Conservation (phyloP, 2,113 vertebrate species). For the Elephantulus edwardii region DNA sequence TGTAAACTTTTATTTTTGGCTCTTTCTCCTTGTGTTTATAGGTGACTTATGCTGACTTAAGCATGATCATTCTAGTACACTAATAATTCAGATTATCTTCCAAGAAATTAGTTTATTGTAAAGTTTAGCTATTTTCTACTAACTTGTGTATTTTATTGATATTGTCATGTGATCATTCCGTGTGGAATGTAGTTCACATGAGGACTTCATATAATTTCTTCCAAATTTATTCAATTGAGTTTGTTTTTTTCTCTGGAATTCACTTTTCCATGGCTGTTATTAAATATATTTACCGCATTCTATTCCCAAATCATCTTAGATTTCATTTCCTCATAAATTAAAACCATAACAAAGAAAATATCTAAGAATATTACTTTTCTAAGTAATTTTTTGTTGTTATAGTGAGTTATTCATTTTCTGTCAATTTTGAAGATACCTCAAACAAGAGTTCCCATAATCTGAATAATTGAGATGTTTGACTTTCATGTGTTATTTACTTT, state of each 20-base stretch:
- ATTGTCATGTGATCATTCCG: constrained; percentile 58
- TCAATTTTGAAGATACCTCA: not conserved
- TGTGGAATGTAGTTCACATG: constrained; percentile 61
- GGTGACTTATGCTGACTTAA: not conserved
- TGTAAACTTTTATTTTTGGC: constrained; percentile 48
- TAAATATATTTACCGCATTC: constrained; percentile 52
- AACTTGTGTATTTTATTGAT: constrained; percentile 45
- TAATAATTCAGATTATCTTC: not conserved
- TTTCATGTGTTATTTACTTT: not conserved
- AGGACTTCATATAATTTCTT: constrained; percentile 71
- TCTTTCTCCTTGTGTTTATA: constrained; percentile 16
- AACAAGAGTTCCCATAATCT: not conserved
- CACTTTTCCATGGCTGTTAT: constrained; percentile 41
- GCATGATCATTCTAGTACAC: not conserved
- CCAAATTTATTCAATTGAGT: constrained; percentile 71
- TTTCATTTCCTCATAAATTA: constrained; percentile 53
- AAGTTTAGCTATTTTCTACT: constrained; percentile 28
- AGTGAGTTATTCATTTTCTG: not conserved
- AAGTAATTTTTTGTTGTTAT: not conserved
- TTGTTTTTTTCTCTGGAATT: constrained; percentile 52
- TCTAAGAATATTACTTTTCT: not conserved
- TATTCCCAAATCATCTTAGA: constrained; percentile 28
- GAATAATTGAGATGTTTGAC: not conserved
- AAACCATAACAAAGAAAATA: constrained; percentile 45
- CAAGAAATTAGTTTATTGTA: constrained; percentile 11